A percentile compares a stretch with the other conserved stretches of the same genome.
Conservation (phyloP, 2,113 vertebrate genomes). For the Panthera uncia region DNA sequence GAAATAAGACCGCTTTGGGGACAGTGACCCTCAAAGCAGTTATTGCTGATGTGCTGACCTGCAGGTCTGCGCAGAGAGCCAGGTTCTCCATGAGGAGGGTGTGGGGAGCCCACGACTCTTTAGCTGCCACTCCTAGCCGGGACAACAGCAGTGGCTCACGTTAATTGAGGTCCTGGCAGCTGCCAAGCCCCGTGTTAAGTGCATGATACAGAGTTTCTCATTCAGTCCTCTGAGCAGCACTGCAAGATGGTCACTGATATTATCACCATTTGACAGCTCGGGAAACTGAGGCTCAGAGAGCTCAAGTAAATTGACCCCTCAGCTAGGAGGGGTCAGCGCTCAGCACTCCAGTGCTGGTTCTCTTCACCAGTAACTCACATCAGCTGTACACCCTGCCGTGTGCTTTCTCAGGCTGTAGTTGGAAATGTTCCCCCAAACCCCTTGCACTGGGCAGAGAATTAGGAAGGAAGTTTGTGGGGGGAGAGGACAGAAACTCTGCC, state of each 20-base stretch:
- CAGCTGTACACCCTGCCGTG: background rate
- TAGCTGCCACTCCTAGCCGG: fast-evolving
- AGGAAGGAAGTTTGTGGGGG: constrained; percentile 41
- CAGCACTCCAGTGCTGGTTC: background rate
- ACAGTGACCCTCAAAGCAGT: background rate
- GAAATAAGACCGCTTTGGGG: background rate
- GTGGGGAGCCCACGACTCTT: background rate
- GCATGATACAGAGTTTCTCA: background rate
- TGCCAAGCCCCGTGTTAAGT: background rate
- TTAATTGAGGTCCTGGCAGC: background rate
- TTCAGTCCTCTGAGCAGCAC: background rate
- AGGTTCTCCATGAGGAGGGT: background rate
- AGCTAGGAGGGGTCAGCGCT: background rate
- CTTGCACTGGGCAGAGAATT: background rate
- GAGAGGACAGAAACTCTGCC: background rate
- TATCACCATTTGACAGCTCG: background rate
- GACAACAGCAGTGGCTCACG: fast-evolving
- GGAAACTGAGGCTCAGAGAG: background rate
- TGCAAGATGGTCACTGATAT: background rate
- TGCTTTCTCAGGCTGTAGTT: background rate
- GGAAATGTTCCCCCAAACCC: background rate
- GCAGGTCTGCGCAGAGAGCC: background rate
- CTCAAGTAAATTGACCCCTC: background rate
- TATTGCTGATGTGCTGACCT: background rate
- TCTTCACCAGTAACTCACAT: background rate